These are phyloP conservation scores for Drosophila fungiperda DNA, from an alignment of 2,888 invertebrate genomes.

Conservation along the genomic window DNA sequence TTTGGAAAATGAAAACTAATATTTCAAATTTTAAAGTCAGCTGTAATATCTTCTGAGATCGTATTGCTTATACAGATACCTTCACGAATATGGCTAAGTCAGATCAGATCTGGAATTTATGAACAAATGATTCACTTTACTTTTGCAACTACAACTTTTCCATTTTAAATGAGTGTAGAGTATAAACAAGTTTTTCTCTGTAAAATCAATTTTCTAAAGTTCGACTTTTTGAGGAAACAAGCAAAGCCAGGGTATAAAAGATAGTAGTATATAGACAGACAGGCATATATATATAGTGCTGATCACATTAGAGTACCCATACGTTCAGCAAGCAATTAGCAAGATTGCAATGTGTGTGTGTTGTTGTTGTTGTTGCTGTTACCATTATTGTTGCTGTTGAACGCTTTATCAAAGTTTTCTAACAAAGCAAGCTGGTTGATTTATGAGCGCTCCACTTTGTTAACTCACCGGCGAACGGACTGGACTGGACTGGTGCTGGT, in stretches of 20 bases:
- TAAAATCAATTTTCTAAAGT: background rate
- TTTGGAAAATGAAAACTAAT: too few species aligned
- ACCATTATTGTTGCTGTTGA: slow-evolving; percentile 58
- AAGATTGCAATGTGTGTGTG: slow-evolving; percentile 68
- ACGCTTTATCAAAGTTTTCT: slow-evolving; percentile 79
- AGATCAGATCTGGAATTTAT: too few species aligned
- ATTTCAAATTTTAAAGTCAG: too few species aligned
- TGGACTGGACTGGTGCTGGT: background rate
- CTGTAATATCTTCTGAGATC: background rate
- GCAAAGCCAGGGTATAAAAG: slow-evolving; percentile 4
- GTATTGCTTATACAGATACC: background rate
- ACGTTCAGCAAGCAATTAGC: slow-evolving; percentile 75
- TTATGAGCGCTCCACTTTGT: slow-evolving; percentile 75
- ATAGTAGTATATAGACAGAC: background rate
- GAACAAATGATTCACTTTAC: background rate
- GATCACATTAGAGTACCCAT: slow-evolving; percentile 62
- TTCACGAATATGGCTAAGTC: too few species aligned
- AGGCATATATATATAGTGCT: background rate
- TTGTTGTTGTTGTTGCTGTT: slow-evolving; percentile 9
- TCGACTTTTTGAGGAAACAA: background rate
- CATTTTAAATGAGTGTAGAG: background rate
- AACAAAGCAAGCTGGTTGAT: slow-evolving; percentile 74
- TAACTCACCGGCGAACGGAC: slow-evolving; percentile 65
- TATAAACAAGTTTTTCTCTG: background rate
- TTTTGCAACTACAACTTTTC: background rate